Conservation (phyloP, 2,113 vertebrate species). For the Cynocephalus volans region DNA sequence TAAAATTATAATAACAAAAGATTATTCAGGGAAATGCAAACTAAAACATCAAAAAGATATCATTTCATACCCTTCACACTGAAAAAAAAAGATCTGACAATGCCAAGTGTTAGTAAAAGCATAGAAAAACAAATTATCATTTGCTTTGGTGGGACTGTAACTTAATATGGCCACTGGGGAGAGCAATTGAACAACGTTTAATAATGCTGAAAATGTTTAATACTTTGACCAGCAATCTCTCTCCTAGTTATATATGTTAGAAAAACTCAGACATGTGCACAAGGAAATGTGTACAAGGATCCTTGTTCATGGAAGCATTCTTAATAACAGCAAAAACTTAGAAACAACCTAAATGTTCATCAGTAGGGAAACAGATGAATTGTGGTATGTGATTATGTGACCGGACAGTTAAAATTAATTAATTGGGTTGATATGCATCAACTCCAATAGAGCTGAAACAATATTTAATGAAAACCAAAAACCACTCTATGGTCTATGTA, state of each 20-base stretch:
- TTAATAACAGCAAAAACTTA: background rate
- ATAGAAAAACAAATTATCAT: background rate
- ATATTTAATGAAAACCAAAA: background rate
- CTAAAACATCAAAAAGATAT: background rate
- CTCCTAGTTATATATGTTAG: background rate
- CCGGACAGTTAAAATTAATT: background rate
- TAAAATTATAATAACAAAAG: background rate
- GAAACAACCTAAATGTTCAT: background rate
- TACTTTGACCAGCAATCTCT: background rate
- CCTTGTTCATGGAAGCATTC: background rate
- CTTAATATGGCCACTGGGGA: conserved; percentile 33
- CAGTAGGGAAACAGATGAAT: background rate
- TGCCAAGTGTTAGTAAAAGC: background rate
- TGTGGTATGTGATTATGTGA: background rate
- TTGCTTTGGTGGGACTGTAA: background rate
- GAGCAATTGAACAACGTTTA: conserved; percentile 15
- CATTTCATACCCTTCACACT: background rate
- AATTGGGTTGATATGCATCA: background rate
- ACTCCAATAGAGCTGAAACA: background rate
- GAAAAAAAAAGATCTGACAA: background rate
- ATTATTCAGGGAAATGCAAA: background rate
- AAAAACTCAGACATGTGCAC: background rate
- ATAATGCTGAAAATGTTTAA: background rate
- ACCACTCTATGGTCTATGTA: background rate
- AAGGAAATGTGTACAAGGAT: background rate